These are phyloP conservation scores for Dendroctonus ponderosae DNA, from an alignment of 1,140 invertebrate genomes.

Conservation along the genomic window DNA sequence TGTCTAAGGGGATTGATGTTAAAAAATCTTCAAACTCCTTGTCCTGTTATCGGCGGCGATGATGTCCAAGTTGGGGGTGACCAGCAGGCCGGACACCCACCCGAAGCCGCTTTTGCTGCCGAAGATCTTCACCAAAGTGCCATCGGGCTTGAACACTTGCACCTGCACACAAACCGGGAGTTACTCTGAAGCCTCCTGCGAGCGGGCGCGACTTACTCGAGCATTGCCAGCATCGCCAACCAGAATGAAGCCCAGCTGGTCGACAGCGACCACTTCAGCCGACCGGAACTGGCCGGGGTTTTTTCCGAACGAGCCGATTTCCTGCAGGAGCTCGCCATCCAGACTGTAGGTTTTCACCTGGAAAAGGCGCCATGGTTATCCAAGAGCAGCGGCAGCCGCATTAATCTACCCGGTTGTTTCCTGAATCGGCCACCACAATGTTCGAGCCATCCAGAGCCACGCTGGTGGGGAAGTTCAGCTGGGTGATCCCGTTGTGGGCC, in stretches of 20 bases:
- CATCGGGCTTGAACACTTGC: slow-evolving; percentile 69
- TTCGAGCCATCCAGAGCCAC: slow-evolving; percentile 59
- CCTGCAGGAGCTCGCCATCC: slow-evolving; percentile 54
- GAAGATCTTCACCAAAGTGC: slow-evolving; percentile 63
- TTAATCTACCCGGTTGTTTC: slow-evolving; percentile 54
- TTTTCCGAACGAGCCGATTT: slow-evolving; percentile 62
- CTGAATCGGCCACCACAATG: slow-evolving; percentile 64
- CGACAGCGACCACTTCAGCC: slow-evolving; percentile 68
- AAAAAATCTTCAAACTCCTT: slow-evolving; percentile 67
- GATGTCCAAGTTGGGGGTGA: slow-evolving; percentile 64
- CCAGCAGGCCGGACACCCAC: slow-evolving; percentile 67
- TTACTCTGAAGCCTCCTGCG: background rate
- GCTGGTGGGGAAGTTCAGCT: slow-evolving; percentile 67
- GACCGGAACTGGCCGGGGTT: slow-evolving; percentile 64
- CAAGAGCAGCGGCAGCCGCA: too few species aligned
- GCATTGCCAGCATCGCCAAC: slow-evolving; percentile 78
- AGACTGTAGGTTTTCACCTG: slow-evolving; percentile 61
- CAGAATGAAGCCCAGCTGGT: slow-evolving; percentile 68
- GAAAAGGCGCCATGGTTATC: background rate
- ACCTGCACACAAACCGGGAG: slow-evolving; percentile 46
- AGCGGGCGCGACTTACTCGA: slow-evolving; percentile 44
- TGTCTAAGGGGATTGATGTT: background rate
- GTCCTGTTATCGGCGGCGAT: slow-evolving; percentile 71
- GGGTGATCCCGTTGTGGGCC: slow-evolving; percentile 35
- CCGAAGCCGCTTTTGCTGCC: slow-evolving; percentile 66